phyloP scores from a whole-genome alignment of 1,140 invertebrate species.

The Megalonaias nervosa region DNA sequence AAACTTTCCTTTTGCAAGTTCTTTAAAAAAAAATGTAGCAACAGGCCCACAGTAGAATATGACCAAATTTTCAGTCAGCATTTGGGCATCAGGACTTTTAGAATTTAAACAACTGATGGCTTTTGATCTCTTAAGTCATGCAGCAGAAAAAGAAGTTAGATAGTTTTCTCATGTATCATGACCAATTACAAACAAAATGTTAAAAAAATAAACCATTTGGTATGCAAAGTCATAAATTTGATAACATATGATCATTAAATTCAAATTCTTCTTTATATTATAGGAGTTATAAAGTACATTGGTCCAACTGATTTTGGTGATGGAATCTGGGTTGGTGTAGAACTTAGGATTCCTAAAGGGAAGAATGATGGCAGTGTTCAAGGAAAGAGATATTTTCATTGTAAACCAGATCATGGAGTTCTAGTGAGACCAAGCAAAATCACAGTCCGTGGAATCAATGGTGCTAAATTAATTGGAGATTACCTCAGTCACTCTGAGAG shows the following conservation, averaged over 20 bases:
- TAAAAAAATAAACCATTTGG: too few relatives aligned
- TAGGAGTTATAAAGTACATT: conserved; percentile 72
- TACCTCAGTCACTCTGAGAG: conserved; percentile 1
- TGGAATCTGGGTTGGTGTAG: conserved; percentile 75
- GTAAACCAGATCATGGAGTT: conserved; percentile 72
- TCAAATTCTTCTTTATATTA: conserved; percentile 10
- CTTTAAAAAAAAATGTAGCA: too few relatives aligned
- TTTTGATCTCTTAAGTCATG: too few relatives aligned
- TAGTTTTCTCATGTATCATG: too few relatives aligned
- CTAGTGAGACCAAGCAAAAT: conserved; percentile 74
- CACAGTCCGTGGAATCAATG: conserved; percentile 75
- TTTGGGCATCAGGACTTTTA: too few relatives aligned
- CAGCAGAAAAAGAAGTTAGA: too few relatives aligned
- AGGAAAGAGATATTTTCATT: conserved; percentile 73
- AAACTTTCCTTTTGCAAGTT: too few relatives aligned
- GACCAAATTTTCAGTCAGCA: too few relatives aligned
- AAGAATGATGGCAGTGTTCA: conserved; percentile 74
- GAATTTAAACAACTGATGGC: too few relatives aligned
- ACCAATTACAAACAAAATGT: too few relatives aligned
- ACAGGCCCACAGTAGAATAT: too few relatives aligned
- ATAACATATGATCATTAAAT: background rate
- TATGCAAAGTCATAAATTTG: background rate
- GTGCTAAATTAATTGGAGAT: conserved; percentile 71
- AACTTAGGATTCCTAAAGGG: conserved; percentile 72
- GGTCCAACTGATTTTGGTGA: conserved; percentile 75